Evolutionary conservation across 2,113 vertebrate species (phyloP), one percentile per base, ranked within the genome.

Genomic region (Perca fluviatilis): DNA sequence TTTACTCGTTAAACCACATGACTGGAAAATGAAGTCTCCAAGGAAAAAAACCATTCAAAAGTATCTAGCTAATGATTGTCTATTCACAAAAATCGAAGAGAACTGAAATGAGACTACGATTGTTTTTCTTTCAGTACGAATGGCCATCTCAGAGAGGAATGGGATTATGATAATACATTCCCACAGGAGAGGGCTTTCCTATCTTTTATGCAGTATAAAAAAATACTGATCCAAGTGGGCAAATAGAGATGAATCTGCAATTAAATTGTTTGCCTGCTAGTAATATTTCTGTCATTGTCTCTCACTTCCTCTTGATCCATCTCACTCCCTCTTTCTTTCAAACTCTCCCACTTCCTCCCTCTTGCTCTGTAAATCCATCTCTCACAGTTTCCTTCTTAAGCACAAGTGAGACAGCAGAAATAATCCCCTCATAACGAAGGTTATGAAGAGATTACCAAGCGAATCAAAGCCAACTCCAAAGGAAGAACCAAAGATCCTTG

Each of bases 381-480:
- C 72, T 82, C 85, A 63, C 43, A 84, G 71, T 82, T 49, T 50
- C 54, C 62, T 77, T 70, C 65, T 72, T 83, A 61, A 46, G 67
- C 61, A 87, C 25, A 74, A 57, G 16, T 79, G 33, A 87, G 40
- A 73, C 56, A 23, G 9, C 16, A 27, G 21, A 57, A 74, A 84
- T 64, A 80, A 74, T 77, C 60, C 56, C 36, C 61, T 18, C 51
- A 64, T 62, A 82, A 75, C 27, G 23, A 84, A 76, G 36, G 72
- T 82, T 85, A 50, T 86, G 61, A 83, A 79, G 60, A 79, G 84
- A 92, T 90, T 91, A 91, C 61, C 67, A 77, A 80, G 43, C 5
- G 54, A 74, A 86, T 90, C 85, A 87, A 73, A 88, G 72, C 70
- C 68, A 71, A 62, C 49, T 85, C 54, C 27, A 77, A 70, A 67